Evolutionary conservation across 2,888 invertebrate species (phyloP), one percentile per base, ranked within the genome.

Genomic region (Morpho achilles): DNA sequence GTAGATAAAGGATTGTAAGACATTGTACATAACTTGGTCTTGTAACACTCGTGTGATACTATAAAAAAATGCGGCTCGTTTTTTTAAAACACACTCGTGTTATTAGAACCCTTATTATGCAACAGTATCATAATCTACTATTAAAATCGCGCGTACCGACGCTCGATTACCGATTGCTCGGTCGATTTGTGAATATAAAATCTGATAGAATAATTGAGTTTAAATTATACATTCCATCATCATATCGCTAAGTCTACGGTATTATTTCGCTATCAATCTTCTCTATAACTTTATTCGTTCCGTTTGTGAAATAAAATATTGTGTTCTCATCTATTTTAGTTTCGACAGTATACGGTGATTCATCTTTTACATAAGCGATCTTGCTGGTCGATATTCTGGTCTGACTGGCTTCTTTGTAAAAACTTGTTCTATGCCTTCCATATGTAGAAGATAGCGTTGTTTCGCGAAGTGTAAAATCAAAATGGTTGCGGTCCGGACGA

Each of bases 381-480:
- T 84, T 87, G 56, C 73, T 77, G 16, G 77, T 73, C 0, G 83
- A 75, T 52, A 82, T 75, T 47, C 79, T 75, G 3, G 54, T 16
- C 32, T 54, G 54, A 32, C 10, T 42, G 22, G 54, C 41, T 16
- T 87, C 87, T 9, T 79, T 74, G 7, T 73, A 74, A 60, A 69
- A 75, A 63, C 73, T 76, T n/a, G 76, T 73, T 8, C 47, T 58
- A 3, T 58, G 56, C 7, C 61, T 59, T 8, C 59, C 52, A 43
- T 49, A 61, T 6, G 64, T 75, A 0, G 54, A 54, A 8, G 74
- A 77, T 22, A 82, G 70, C 0, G 87, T 77, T 39, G 91, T 91
- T 48, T 92, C 87, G 41, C 93, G 89, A 44, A 92, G 85, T 7
- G 92, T 90, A 69, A 91, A 87, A 55, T 92, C 93, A 50, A 89